phyloP scores from a whole-genome alignment of 2,113 vertebrate genomes.

The Drymodes brunneopygia region DNA sequence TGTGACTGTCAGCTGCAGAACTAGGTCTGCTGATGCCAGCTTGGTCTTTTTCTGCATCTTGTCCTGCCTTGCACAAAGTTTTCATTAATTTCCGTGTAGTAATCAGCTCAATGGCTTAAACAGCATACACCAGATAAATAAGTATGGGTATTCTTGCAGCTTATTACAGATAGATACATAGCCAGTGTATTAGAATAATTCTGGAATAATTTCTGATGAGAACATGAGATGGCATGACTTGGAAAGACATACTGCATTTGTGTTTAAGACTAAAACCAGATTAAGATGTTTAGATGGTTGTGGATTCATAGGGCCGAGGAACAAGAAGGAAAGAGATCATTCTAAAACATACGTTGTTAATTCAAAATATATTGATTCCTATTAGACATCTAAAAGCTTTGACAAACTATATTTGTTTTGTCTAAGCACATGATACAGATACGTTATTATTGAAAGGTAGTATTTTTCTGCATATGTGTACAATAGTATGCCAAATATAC shows the following conservation, averaged over 20 bases:
- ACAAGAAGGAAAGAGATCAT: not conserved
- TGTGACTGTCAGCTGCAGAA: not conserved
- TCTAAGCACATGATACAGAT: not conserved
- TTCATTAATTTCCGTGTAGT: not conserved
- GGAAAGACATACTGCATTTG: not conserved
- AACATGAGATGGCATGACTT: not conserved
- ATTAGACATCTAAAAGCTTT: not conserved
- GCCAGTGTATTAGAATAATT: not conserved
- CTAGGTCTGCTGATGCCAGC: not conserved
- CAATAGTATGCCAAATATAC: not conserved
- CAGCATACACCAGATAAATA: not conserved
- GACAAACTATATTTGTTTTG: not conserved
- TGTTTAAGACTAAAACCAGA: not conserved
- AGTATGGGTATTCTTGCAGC: not conserved
- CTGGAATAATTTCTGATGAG: not conserved
- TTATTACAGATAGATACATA: not conserved
- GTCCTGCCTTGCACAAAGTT: not conserved
- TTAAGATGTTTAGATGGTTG: not conserved
- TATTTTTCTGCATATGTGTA: not conserved
- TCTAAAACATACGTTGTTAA: not conserved
- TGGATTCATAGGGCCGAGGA: not conserved
- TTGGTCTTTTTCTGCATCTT: not conserved
- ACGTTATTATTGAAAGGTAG: not conserved
- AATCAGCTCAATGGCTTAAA: not conserved
- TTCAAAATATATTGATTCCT: not conserved